Evolutionary conservation across 2,797 vertebrate species (phyloP), one percentile per base, ranked within the genome.

Genomic region (Pampus argenteus): DNA sequence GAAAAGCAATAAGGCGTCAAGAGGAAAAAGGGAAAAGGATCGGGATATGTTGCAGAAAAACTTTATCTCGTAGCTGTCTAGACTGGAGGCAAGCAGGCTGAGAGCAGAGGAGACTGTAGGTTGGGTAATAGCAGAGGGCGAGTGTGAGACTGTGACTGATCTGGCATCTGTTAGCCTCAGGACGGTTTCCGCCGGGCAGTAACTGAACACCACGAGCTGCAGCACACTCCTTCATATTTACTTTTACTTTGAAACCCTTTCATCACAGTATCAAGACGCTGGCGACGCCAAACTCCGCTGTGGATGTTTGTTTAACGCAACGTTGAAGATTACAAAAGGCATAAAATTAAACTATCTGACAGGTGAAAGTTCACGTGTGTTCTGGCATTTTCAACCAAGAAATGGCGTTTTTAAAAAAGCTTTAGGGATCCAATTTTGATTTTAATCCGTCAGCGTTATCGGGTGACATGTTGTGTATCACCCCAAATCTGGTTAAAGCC

Each of bases 121-220:
- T 55, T 36, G 71, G 69, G 47, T 76, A 57, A 82, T n/a, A 67
- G 83, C n/a, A 83, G 73, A 71, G 81, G 71, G 71, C 73, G 70
- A 66, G 69, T 73, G 60, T 62, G 72, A 69, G 71, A 78, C 86
- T 89, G 91, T 94, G 94, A 94, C 92, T 91, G 92, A 95, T 94
- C 91, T 81, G 90, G 92, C 94, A 95, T 94, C 94, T 95, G 94
- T 91, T 93, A 74, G 86, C 90, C 87, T 88, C 89, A 89, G 91
- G 90, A 93, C 83, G 42, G 91, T 94, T 94, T 94, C 93, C 89
- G 83, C 88, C 55, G 38, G 44, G 78, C 42, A 55, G 93, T 91
- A 94, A 95, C 74, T 58, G 15, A 83, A 95, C 85, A 92, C 84
- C 74, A 38, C 55, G 11, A 65, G 72, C 84, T 82, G 76, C 78